phyloP scores from a whole-genome alignment of 2,113 vertebrate genomes.

The Asarcornis scutulata region DNA sequence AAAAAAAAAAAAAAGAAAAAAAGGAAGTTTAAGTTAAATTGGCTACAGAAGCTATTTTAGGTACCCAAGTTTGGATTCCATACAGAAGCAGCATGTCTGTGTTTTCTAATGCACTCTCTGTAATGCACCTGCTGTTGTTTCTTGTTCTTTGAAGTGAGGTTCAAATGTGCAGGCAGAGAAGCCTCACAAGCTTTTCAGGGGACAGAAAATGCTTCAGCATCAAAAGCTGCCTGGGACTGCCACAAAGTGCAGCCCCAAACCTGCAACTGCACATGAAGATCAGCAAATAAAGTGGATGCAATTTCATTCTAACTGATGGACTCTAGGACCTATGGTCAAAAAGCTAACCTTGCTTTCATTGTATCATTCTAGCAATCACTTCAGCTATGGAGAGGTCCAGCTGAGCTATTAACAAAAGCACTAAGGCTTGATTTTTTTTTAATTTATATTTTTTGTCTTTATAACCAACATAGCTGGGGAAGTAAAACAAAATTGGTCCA shows the following conservation, averaged over 20 bases:
- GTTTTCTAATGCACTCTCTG: background rate
- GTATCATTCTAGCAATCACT: background rate
- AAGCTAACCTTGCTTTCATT: background rate
- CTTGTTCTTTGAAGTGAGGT: background rate
- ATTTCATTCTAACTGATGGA: background rate
- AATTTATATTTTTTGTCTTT: background rate
- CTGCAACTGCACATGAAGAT: background rate
- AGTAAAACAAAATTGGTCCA: slow-evolving; percentile 16
- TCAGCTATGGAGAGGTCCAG: background rate
- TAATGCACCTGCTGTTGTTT: slow-evolving; percentile 8
- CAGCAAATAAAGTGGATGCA: background rate
- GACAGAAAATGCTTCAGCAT: background rate
- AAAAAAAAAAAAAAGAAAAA: background rate
- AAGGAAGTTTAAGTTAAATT: background rate
- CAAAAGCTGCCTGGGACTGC: background rate
- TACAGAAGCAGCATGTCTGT: background rate
- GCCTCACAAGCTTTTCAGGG: background rate
- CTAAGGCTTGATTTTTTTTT: background rate
- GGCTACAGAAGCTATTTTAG: background rate
- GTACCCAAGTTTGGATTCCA: background rate
- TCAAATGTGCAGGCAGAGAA: background rate
- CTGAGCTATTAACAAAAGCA: background rate
- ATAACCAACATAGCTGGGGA: background rate
- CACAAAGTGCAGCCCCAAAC: background rate
- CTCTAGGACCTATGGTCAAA: background rate